These are phyloP conservation scores for Elanus axillaris DNA, from an alignment of 2,113 vertebrate species.

Conservation along the genomic window DNA sequence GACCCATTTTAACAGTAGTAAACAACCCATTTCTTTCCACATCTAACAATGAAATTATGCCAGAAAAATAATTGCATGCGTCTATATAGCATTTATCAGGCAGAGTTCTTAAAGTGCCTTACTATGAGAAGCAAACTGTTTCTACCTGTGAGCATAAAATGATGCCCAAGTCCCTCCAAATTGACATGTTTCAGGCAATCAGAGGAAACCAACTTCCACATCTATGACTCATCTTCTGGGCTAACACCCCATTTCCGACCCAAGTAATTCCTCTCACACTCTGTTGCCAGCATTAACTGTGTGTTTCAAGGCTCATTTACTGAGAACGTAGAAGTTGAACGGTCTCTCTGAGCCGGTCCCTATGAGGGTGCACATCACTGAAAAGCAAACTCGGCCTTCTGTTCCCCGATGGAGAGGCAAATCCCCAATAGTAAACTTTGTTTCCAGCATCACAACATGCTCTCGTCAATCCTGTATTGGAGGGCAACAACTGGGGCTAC, in stretches of 20 bases:
- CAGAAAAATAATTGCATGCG: neutral
- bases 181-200: neutral
- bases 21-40: neutral
- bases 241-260: neutral
- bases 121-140: neutral
- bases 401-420: neutral
- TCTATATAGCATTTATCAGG: neutral
- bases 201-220: neutral
- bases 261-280: neutral
- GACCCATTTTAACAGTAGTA: neutral
- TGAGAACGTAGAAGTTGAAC: neutral
- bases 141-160: neutral
- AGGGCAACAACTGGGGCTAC: neutral
- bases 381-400: neutral
- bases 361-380: neutral
- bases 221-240: neutral
- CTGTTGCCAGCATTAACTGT: neutral
- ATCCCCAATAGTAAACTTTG: rapidly evolving
- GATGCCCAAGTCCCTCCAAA: neutral
- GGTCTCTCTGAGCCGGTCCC: neutral
- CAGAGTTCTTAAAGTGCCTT: neutral
- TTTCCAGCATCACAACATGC: neutral
- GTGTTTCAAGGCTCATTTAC: neutral
- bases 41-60: neutral
- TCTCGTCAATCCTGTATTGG: neutral